phyloP scores from a whole-genome alignment of 1,140 invertebrate species.

The Tribolium madens region DNA sequence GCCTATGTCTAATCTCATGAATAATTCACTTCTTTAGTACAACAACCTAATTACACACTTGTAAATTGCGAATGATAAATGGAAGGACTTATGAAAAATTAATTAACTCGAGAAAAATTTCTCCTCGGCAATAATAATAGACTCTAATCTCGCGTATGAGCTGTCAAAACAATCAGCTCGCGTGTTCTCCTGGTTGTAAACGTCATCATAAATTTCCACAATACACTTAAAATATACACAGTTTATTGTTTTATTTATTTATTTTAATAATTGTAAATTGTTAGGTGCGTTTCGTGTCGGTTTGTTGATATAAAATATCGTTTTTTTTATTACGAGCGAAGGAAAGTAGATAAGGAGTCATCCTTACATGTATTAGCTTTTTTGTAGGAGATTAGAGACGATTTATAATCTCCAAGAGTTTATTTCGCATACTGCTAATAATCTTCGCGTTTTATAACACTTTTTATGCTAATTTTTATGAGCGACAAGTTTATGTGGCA shows the following conservation, averaged over 20 bases:
- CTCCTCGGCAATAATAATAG: neutral
- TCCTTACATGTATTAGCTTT: neutral
- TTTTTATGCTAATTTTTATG: constrained; percentile 9
- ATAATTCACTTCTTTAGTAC: constrained; percentile 2
- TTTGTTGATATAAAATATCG: neutral
- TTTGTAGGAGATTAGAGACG: neutral
- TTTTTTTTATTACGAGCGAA: neutral
- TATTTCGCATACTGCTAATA: neutral
- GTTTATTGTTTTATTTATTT: constrained; percentile 3
- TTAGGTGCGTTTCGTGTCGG: neutral
- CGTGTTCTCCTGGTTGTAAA: constrained; percentile 1
- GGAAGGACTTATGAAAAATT: neutral
- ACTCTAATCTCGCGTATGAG: neutral
- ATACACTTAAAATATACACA: neutral
- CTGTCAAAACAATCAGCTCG: constrained; percentile 16
- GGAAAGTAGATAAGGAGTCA: neutral
- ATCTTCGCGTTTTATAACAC: neutral
- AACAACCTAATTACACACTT: constrained; percentile 27
- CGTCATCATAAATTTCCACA: neutral
- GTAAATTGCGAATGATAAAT: constrained; percentile 4
- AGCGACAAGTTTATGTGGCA: neutral
- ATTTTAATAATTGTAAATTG: neutral
- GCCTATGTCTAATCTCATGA: constrained; percentile 2
- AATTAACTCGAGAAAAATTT: neutral
- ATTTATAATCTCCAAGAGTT: neutral